Conservation (phyloP, 2,797 vertebrate species). For the Balearica regulorum region DNA sequence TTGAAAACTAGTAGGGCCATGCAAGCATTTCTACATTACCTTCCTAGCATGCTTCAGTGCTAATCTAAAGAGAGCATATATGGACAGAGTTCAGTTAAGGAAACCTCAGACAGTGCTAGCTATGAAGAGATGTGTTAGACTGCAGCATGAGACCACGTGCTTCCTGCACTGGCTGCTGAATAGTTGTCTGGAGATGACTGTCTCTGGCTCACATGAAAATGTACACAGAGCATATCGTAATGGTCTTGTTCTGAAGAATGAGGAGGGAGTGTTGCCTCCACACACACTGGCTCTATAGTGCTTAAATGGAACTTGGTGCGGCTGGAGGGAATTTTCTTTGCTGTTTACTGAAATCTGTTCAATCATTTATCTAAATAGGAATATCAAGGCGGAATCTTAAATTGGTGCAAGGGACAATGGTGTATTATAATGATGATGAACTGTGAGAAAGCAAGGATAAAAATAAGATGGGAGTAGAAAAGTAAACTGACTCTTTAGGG, state of each 20-base stretch:
- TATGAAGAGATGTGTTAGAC: background rate
- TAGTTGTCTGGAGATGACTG: background rate
- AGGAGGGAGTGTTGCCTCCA: background rate
- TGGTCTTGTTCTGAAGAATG: background rate
- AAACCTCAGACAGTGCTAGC: background rate
- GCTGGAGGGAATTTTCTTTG: background rate
- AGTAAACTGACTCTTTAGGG: background rate
- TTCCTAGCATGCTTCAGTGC: background rate
- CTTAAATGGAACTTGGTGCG: background rate
- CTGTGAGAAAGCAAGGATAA: background rate
- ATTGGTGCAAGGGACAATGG: background rate
- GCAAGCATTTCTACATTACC: background rate
- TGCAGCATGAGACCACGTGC: background rate
- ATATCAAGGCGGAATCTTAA: background rate
- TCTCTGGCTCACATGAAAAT: background rate
- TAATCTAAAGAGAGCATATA: background rate
- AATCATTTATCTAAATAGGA: background rate
- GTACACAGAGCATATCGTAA: background rate
- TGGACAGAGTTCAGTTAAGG: background rate
- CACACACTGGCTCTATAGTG: background rate
- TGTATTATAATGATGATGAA: background rate
- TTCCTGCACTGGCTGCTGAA: background rate
- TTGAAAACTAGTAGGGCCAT: background rate
- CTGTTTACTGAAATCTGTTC: background rate
- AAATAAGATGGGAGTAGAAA: background rate